Evolutionary conservation across 2,797 vertebrate species (phyloP).

Genomic region (Apodemus agrarius): DNA sequence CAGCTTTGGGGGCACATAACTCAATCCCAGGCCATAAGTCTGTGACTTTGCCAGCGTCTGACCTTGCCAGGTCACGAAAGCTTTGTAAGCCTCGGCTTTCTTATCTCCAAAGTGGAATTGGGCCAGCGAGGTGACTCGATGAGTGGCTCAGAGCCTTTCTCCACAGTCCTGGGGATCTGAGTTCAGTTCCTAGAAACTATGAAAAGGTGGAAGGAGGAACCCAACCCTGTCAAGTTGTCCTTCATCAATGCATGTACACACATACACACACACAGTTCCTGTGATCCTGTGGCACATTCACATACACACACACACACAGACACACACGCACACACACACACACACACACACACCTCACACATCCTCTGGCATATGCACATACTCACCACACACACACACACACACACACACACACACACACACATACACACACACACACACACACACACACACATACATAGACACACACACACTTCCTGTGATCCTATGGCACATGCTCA

Average conservation of each 20-base stretch:
- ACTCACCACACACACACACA: not conserved
- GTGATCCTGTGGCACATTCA: too few relatives aligned
- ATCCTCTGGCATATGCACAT: not conserved
- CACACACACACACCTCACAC: not conserved
- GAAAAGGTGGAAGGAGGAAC: not conserved
- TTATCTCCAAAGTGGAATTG: not conserved
- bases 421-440: not conserved
- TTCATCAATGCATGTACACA: not conserved
- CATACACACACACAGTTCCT: not conserved
- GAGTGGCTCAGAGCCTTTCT: not conserved
- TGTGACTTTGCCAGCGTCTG: not conserved
- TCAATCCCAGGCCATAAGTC: not conserved
- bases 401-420: not conserved
- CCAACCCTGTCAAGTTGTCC: not conserved
- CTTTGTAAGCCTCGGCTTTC: constrained; percentile 41
- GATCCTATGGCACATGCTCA: too few relatives aligned
- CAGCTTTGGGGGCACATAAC: not conserved
- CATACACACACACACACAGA: too few relatives aligned
- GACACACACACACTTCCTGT: not conserved
- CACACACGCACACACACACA: not conserved
- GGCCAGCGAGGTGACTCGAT: not conserved
- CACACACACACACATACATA: not conserved
- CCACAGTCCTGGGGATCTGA: not conserved
- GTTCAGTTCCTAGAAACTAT: not conserved
- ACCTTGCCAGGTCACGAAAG: not conserved